Base-by-base conservation (phyloP, 2,113 vertebrate species). In the Corynorhinus townsendii region DNA sequence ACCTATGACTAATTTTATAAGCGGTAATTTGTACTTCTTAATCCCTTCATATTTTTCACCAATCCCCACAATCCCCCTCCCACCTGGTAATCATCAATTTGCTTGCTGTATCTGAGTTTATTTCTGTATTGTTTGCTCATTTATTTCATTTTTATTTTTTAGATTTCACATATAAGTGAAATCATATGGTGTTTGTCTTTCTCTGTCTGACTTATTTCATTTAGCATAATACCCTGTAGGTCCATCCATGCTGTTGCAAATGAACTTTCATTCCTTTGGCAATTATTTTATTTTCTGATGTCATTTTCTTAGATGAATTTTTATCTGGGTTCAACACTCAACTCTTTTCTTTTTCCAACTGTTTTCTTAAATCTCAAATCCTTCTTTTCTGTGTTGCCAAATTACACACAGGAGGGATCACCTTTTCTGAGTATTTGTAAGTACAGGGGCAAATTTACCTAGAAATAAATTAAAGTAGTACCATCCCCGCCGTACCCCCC, bases 221-320 rank as follows among this genome's bases (percentile, higher is more conserved):
- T 80, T 56, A 80, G 77, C 49, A 5, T 15, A 56, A 56, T 38
- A 56, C 12, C 12, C 6, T 52, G 47, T 54, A 79, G 33, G 33
- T 54, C 33, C 76, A 79, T 22, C 47, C 20, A 54, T 79, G 49
- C 49, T 79, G 76, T 79, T 33, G 6, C 12, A 54, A 24, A 79
- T 56, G 7, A 56, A 79, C 69, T 59, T 86, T 59, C 72, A 72
- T 69, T 79, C 4, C 40, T 54, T 49, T 40, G 33, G 4, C 7
- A 52, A 75, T 71, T 64, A 43, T 94, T 91, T 86, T 66, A 86
- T 88, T 80, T 81, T 19, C 26, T 88, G 38, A 90, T 40, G 12
- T 64, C 1, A 95, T 90, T 96, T 88, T 83, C 20, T 79, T 72
- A 33, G 43, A 54, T 80, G 22, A 22, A 49, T 52, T 95, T 95